phyloP scores from a whole-genome alignment of 2,888 invertebrate genomes.

The Campopleginae sp. region DNA sequence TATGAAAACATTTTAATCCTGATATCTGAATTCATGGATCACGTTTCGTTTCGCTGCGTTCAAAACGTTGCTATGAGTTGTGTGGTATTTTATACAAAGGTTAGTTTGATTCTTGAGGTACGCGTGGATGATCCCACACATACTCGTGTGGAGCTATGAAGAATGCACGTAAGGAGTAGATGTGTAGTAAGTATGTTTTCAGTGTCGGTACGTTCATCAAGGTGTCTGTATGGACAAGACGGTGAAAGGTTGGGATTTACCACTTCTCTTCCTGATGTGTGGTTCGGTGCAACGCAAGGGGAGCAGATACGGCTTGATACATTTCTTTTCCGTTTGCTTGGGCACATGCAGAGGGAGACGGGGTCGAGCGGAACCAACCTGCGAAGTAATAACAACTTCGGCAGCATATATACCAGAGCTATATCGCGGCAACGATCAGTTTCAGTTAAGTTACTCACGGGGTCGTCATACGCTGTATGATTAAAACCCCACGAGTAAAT shows the following conservation, averaged over 20 bases:
- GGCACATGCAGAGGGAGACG: slow-evolving; percentile 35
- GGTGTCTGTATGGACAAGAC: slow-evolving; percentile 25
- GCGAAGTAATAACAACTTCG: slow-evolving; percentile 49
- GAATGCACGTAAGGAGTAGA: neutral
- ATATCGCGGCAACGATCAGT: slow-evolving; percentile 74
- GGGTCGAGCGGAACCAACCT: slow-evolving; percentile 67
- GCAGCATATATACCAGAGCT: slow-evolving; percentile 74
- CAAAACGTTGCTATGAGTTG: slow-evolving; percentile 26
- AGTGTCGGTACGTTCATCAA: slow-evolving; percentile 10
- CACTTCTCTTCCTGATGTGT: slow-evolving; percentile 43
- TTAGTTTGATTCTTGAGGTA: neutral
- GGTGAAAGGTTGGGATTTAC: slow-evolving; percentile 67
- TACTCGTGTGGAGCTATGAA: neutral
- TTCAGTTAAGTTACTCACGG: slow-evolving; percentile 65
- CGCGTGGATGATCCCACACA: neutral
- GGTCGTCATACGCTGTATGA: slow-evolving; percentile 9
- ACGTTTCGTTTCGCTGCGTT: slow-evolving; percentile 44
- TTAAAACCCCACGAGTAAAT: neutral
- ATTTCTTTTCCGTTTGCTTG: slow-evolving; percentile 69
- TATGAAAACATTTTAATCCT: neutral
- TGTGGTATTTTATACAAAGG: neutral
- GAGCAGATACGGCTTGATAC: slow-evolving; percentile 43
- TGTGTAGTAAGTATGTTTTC: neutral
- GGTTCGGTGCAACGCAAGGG: slow-evolving; percentile 32
- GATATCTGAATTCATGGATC: slow-evolving; percentile 14